Percentiles rank a stretch among this genome's conserved stretches.
Conservation (phyloP, 2,113 vertebrate species). For the Astatotilapia flaviijosephi region DNA sequence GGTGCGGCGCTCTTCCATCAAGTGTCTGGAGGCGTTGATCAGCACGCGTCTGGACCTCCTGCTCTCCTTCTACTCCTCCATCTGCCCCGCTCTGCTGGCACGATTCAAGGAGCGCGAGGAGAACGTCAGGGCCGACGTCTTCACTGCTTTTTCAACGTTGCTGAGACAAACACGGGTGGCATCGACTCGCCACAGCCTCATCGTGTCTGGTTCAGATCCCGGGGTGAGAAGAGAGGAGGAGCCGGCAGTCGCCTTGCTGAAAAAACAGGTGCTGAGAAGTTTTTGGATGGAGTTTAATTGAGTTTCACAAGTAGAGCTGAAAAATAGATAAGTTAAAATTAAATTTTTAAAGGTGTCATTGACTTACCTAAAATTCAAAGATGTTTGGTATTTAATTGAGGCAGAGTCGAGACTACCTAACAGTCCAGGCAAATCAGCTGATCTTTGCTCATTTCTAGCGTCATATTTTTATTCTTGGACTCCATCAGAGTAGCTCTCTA, state of each 20-base stretch:
- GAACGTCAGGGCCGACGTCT: slow-evolving; percentile 88
- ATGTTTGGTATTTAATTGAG: background rate
- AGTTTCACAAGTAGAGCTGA: background rate
- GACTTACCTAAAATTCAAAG: background rate
- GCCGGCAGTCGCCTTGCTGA: slow-evolving; percentile 72
- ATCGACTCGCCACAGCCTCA: slow-evolving; percentile 59
- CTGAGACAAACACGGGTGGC: slow-evolving; percentile 76
- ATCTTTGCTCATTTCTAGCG: background rate
- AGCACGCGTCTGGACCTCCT: slow-evolving; percentile 80
- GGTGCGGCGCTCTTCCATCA: slow-evolving; percentile 86
- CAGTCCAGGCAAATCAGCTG: background rate
- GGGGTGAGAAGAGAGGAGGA: slow-evolving; percentile 58
- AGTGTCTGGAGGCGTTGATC: slow-evolving; percentile 85
- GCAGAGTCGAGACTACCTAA: background rate
- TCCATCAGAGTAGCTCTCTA: rapidly evolving
- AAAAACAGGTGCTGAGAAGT: slow-evolving; percentile 74
- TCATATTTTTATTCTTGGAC: background rate
- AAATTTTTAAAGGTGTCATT: rapidly evolving
- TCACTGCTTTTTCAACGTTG: slow-evolving; percentile 79
- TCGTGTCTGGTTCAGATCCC: slow-evolving; percentile 27
- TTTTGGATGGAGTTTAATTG: background rate
- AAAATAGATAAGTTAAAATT: background rate
- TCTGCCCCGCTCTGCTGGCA: slow-evolving; percentile 79
- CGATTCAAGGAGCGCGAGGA: slow-evolving; percentile 93
- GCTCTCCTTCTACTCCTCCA: slow-evolving; percentile 78